Base-by-base conservation (phyloP, 2,888 invertebrate species). In the Diadromus collaris region DNA sequence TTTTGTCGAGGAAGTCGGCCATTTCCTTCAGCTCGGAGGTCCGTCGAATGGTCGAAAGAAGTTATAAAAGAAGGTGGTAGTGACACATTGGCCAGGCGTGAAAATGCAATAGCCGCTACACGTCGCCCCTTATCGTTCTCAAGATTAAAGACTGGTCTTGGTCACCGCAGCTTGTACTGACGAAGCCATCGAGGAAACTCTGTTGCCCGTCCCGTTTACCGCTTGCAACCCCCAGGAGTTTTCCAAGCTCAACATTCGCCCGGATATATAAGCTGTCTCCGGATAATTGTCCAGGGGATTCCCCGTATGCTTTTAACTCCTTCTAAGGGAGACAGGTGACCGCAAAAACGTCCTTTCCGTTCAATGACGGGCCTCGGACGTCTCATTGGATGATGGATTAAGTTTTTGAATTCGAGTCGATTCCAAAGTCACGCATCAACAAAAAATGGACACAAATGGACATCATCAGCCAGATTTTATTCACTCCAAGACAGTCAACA, bases 101-200 rank as follows among this genome's bases (percentile, higher is more conserved):
- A 69, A 44, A 51, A 29, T 41, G 61, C 75, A 68, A 75, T 68
- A 69, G 54, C 44, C 46, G 24, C 58, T 58, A 29, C 41, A 61
- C 19, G 67, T 68, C 67, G 61, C 44, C 41, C 41, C 68, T 75
- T 75, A 75, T 75, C 75, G 60, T 41, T 34, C 68, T 27, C 21
- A 75, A 75, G 75, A 75, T 75, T 75, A 68, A 69, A 75, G 61
- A 60, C 61, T 69, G 67, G 75, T 56, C 27, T 27, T 68, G 68
- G 32, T 63, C 68, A 51, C 75, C 61, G 54, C 54, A 51, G 29
- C 61, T 48, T 54, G 60, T 44, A 41, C 68, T 54, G 68, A 75
- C 61, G 67, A 61, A 68, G 67, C 60, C 24, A 29, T 51, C 58
- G 48, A 10, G 60, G 38, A 48, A 63, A 75, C 51, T 29, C 27